Base-by-base conservation (phyloP, 2,888 invertebrate species). In the Drosophila demipolita region DNA sequence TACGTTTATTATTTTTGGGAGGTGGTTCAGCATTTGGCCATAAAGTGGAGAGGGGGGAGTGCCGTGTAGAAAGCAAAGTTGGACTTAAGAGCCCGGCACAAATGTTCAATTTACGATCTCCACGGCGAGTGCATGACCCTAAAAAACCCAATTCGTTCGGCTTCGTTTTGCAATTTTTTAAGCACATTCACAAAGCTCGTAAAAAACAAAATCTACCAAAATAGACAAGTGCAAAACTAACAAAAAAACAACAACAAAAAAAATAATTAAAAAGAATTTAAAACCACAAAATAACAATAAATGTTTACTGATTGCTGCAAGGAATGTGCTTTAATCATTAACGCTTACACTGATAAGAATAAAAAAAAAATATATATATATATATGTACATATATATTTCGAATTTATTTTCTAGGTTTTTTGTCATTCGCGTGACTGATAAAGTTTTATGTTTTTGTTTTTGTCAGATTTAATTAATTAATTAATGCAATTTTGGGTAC, bases 371-470 rank as follows among this genome's bases (percentile, higher is more conserved):
- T 32, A 32, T 5, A 20, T 4, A 15, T 38, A 26, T 60, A 35
- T 26, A 33, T 40, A n/a, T 64, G 15, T 40, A 20, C 23, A 12
- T 63, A 12, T 9, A n/a, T 49, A 38, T 15, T 17, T 3, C 9
- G 17, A 17, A 38, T 17, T 8, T 53, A 36, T 52, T 75, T 67
- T 65, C 49, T 20, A 32, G 53, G 15, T 1, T 33, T 62, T 61
- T 26, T 65, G 45, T 53, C 61, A 61, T 75, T 62, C 42, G 78
- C 78, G 78, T 72, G 78, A 72, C 77, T 75, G 87, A 86, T 85
- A 85, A 82, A 67, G 59, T 60, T 82, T 80, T 54, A 23, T 38
- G 3, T 1, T 73, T 63, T 26, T 49, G 35, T 35, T 6, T n/a
- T 40, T 32, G 35, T 35, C 9, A 15, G 15, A 38, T 55, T 78